Percentiles rank a stretch among this genome's conserved stretches.
phyloP scores from a whole-genome alignment of 2,797 vertebrate genomes.

The Channa striata region DNA sequence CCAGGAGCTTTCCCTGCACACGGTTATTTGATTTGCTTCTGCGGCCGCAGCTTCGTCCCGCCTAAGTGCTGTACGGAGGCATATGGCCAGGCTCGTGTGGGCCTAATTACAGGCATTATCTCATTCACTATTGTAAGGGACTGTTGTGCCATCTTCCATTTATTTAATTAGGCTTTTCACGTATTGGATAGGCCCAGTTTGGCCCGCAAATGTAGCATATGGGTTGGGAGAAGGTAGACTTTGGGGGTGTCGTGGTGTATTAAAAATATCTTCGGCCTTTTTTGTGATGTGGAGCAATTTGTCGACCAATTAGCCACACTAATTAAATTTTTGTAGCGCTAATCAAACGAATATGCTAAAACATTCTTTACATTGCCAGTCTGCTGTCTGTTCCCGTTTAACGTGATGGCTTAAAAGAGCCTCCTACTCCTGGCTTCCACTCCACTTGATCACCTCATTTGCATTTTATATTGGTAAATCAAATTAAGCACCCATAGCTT shows the following conservation, averaged over 20 bases:
- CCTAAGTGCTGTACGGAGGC: constrained; percentile 82
- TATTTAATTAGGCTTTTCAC: constrained; percentile 98
- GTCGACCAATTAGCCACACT: constrained; percentile 96
- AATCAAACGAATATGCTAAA: constrained; percentile 99
- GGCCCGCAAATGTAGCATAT: constrained; percentile 87
- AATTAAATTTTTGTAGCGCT: constrained; percentile 98
- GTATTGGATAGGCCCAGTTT: constrained; percentile 94
- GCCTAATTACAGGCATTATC: constrained; percentile 95
- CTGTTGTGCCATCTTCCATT: constrained; percentile 96
- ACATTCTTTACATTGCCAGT: constrained; percentile 96
- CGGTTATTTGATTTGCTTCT: constrained; percentile 76
- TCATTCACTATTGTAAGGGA: constrained; percentile 92
- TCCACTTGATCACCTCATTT: constrained; percentile 99
- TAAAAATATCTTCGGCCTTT: constrained; percentile 88
- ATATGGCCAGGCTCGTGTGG: constrained; percentile 86
- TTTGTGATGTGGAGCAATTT: constrained; percentile 93
- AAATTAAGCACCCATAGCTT: constrained; percentile 99
- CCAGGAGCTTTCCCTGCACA: constrained; percentile 61
- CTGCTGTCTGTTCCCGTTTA: constrained; percentile 97
- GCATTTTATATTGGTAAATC: constrained; percentile 99
- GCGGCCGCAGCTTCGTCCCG: constrained; percentile 67
- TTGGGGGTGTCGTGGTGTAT: constrained; percentile 70
- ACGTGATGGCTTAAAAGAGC: constrained; percentile 99
- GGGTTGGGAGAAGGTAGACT: constrained; percentile 66
- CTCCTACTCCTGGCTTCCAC: constrained; percentile 92